Evolutionary conservation across 2,113 vertebrate genomes (phyloP), one percentile per base, ranked within the genome.

Genomic region (Ammodramus savannarum): DNA sequence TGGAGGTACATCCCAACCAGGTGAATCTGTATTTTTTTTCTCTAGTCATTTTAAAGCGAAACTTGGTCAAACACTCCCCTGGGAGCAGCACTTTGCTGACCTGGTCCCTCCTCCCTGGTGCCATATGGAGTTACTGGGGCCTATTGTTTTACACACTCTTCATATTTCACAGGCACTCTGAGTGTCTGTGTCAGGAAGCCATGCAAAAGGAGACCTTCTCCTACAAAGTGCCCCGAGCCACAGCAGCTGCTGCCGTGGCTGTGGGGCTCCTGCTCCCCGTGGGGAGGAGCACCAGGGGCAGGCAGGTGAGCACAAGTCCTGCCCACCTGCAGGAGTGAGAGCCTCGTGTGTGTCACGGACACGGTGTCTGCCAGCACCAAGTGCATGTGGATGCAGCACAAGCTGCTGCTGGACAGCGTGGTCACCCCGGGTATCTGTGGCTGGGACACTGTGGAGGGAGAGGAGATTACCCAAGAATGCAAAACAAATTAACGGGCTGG

Each of bases 71-170:
- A 26, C 62, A n/a, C 43, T 67, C 62, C 82, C 69, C 78, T 55
- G 59, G 43, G 46, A 87, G 84, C 82, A 74, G 26, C 36, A 27
- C n/a, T 87, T 79, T 89, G 85, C 86, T 87, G 41, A 7, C 18
- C 63, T 29, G 58, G 52, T 39, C 38, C 68, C 58, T 68, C 34
- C 86, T 55, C 75, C 83, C 49, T 17, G 31, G 55, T 87, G 93
- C 90, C 85, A 0, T 20, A 25, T 95, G 84, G 81, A 78, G 90
- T 58, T 91, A 68, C 95, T 63, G 63, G 27, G 89, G 57, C 83
- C 92, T 88, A 31, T 86, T 83, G 78, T 51, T 92, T 94, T 90
- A 91, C 87, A 90, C 54, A 11, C 75, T 80, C 86, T 26, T 97
- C 91, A 16, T 54, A 22, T 97, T 95, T 93, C 78, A 11, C 91